phyloP scores from a whole-genome alignment of 2,797 vertebrate genomes.

The Spea hammondii region DNA sequence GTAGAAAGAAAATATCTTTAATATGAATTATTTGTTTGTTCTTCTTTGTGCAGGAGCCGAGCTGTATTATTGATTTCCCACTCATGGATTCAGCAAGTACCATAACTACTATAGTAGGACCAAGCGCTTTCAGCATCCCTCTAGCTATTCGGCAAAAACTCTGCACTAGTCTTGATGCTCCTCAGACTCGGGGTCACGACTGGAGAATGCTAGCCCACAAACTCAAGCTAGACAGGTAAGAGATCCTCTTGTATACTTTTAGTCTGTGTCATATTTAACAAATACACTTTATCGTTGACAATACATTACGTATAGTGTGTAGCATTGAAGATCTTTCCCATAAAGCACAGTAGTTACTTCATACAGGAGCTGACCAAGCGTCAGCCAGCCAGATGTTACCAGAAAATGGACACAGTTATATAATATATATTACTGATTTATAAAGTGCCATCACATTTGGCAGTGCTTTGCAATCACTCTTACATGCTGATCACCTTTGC shows the following conservation, averaged over 20 bases:
- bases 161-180: constrained; percentile 92
- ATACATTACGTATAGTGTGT: too few species aligned
- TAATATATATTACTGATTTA: too few species aligned
- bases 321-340: too few species aligned
- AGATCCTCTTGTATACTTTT: not conserved
- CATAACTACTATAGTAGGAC: constrained; percentile 87
- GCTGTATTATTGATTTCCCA: constrained; percentile 84
- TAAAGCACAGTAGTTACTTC: too few species aligned
- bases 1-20: constrained; percentile 13
- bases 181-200: constrained; percentile 92
- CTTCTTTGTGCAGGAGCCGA: constrained; percentile 75
- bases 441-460: too few species aligned
- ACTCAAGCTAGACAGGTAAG: constrained; percentile 92
- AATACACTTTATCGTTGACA: too few species aligned
- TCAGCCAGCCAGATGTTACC: too few species aligned
- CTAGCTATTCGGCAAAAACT: constrained; percentile 93
- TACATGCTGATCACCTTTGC: too few species aligned
- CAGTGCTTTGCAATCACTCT: too few species aligned
- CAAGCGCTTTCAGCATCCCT: constrained; percentile 91
- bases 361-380: too few species aligned
- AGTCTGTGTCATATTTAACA: too few species aligned
- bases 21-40: constrained; percentile 30
- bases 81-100: constrained; percentile 84
- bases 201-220: constrained; percentile 98
- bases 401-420: too few species aligned